These are phyloP conservation scores for Chloebia gouldiae DNA, from an alignment of 2,113 vertebrate species.

Conservation along the genomic window DNA sequence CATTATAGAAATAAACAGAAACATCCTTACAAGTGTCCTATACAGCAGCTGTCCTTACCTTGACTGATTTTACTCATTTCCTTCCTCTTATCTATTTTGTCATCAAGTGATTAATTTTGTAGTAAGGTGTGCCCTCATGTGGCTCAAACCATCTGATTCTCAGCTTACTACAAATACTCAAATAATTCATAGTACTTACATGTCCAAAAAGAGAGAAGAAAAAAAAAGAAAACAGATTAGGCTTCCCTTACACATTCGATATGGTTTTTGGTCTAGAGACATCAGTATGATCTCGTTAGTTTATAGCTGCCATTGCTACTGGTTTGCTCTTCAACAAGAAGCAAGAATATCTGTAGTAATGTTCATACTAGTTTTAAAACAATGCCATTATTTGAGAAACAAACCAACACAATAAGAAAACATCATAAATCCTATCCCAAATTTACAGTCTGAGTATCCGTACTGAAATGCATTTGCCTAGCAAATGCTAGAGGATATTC, in stretches of 20 bases:
- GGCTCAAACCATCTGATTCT: neutral
- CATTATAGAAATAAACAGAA: neutral
- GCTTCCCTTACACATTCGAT: neutral
- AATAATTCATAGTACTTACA: neutral
- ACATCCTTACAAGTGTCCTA: neutral
- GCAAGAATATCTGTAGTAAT: neutral
- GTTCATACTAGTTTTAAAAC: neutral
- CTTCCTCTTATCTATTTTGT: neutral
- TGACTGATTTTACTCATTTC: neutral
- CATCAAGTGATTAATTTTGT: neutral
- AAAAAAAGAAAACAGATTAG: neutral
- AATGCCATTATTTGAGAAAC: neutral
- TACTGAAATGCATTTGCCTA: neutral
- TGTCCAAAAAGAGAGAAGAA: neutral
- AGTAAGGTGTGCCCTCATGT: neutral
- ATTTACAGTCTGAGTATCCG: neutral
- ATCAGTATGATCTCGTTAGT: neutral
- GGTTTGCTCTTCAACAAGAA: neutral
- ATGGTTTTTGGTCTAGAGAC: constrained; percentile 23
- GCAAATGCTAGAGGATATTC: neutral
- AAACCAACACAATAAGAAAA: neutral
- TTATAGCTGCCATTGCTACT: neutral
- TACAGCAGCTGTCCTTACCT: neutral
- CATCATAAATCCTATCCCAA: neutral
- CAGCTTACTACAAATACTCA: neutral